Percentiles rank a stretch among this genome's conserved stretches.
Evolutionary conservation across 2,888 invertebrate species (phyloP).

Genomic region (Vandiemenella viatica): DNA sequence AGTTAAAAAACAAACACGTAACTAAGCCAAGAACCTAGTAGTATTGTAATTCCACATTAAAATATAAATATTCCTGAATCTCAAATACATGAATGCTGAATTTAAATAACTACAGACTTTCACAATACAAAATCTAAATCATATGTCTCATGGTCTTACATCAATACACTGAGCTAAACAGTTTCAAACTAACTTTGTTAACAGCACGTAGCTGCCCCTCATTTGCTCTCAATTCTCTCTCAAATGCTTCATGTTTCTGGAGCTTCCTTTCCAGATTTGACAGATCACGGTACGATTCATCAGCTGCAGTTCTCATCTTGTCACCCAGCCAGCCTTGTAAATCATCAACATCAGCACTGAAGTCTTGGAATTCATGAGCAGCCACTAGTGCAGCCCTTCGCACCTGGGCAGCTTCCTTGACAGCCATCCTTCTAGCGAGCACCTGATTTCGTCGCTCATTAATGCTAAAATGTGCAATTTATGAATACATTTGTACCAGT

Average conservation of each 20-base stretch:
- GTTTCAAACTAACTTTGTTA: constrained; percentile 44
- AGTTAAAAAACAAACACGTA: too few relatives aligned
- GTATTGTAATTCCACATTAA: too few relatives aligned
- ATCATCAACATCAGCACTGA: constrained; percentile 84
- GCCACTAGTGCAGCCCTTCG: constrained; percentile 62
- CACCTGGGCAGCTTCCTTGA: constrained; percentile 57
- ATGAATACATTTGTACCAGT: too few relatives aligned
- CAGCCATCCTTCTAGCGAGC: constrained; percentile 52
- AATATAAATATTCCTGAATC: too few relatives aligned
- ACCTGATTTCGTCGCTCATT: constrained; percentile 37
- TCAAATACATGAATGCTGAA: too few relatives aligned
- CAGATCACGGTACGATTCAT: constrained; percentile 83
- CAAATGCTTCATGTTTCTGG: constrained; percentile 94
- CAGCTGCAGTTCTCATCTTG: constrained; percentile 78
- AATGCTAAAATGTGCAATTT: constrained; percentile 2
- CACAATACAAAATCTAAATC: too few relatives aligned
- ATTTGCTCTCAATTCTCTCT: constrained; percentile 85
- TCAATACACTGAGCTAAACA: too few relatives aligned
- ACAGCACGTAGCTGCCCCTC: constrained; percentile 80
- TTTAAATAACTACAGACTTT: too few relatives aligned
- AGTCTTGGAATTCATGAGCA: constrained; percentile 81
- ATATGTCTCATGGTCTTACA: too few relatives aligned
- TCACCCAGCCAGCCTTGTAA: constrained; percentile 80
- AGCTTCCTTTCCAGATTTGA: constrained; percentile 79
- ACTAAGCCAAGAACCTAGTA: too few relatives aligned